Base-by-base conservation (phyloP, 2,888 invertebrate genomes). In the Archips xylosteana region DNA sequence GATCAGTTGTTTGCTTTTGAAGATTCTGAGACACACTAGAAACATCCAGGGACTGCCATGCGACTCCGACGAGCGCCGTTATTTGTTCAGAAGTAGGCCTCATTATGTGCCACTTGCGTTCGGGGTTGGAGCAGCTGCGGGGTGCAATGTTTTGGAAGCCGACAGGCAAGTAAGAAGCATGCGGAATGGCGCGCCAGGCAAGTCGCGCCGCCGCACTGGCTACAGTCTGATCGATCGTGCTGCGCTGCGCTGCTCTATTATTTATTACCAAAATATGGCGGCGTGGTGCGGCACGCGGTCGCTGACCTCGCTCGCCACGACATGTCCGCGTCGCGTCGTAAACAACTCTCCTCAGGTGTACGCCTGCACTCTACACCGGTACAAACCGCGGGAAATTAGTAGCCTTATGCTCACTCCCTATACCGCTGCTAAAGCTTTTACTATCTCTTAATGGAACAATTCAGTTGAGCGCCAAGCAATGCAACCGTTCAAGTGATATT, bases 211-310 rank as follows among this genome's bases (percentile, higher is more conserved):
- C 81, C 90, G 91, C 91, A 91, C 85, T 89, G 87, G 81, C 83
- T 86, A 80, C 83, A 83, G 80, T 79, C 75, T 82, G 85, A 92
- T 92, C 92, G 92, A 92, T 92, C 90, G 88, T 83, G 83, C 82
- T 87, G 88, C 87, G 87, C 87, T 89, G 89, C 88, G 90, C 87
- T 88, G 87, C 85, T 88, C 87, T 89, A 91, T 91, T 91, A 92
- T 92, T 93, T 93, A 92, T 91, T 92, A 91, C 90, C 91, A 86
- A 92, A 92, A 92, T 91, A 92, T 91, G 89, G 89, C 89, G 89
- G 90, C 90, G 87, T 91, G 92, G 88, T 88, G 89, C 87, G 88
- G 85, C 87, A 84, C 80, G 86, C 84, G 91, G 89, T 92, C 91
- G 84, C 80, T 84, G 89, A 90, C 89, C 91, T 80, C 83, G 84